Percentiles rank a stretch among this genome's conserved stretches.
Conservation (phyloP, 2,113 vertebrate genomes). For the Hemicordylus capensis region DNA sequence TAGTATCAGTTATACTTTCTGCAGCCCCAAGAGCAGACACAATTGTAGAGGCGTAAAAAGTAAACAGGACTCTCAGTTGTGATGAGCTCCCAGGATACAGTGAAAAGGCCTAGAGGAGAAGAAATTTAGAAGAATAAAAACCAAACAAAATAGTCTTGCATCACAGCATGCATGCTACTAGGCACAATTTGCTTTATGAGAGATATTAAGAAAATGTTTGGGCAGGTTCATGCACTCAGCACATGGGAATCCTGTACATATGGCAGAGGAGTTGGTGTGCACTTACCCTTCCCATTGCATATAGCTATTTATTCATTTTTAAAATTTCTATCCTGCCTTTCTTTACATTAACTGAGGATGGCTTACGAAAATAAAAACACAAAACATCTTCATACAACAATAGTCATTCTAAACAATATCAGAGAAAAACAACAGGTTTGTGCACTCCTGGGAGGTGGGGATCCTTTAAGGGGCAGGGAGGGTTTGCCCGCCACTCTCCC, state of each 20-base stretch:
- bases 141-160: neutral
- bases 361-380: too few species aligned
- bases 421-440: too few species aligned
- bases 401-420: too few species aligned
- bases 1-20: conserved; percentile 79
- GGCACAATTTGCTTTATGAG: neutral
- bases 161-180: neutral
- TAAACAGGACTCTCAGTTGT: conserved; percentile 89
- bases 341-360: too few species aligned
- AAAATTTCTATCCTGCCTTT: too few species aligned
- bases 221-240: neutral
- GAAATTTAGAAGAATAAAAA: neutral
- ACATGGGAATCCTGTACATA: neutral
- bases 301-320: too few species aligned
- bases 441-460: too few species aligned
- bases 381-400: too few species aligned
- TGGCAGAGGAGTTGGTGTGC: neutral
- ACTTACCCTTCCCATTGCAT: neutral
- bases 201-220: neutral
- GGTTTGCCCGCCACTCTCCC: too few species aligned
- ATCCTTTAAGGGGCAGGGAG: too few species aligned
- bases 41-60: conserved; percentile 91
- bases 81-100: conserved; percentile 70
- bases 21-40: conserved; percentile 84
- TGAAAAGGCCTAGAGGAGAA: conserved; percentile 81